Base-by-base conservation (phyloP, 2,797 vertebrate species). In the Lutjanus argentimaculatus region DNA sequence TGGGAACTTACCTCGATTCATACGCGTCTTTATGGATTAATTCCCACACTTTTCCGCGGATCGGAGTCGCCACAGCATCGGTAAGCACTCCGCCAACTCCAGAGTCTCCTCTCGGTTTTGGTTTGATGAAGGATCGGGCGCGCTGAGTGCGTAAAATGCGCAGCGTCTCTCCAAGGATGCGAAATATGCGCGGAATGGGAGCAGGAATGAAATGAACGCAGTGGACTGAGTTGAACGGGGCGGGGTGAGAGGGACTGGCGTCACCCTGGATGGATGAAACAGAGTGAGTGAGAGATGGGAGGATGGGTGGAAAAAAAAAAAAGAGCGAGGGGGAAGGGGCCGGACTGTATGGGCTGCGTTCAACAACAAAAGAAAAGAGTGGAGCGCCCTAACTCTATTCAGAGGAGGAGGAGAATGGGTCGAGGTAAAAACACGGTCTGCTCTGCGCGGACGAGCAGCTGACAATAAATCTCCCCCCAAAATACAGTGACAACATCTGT, bases 131-230 rank as follows among this genome's bases (percentile, higher is more conserved):
- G 71, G 80, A 68, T 85, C 77, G 73, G 88, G 79, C 78, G 86
- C 91, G 90, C 86, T 77, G 90, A 88, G 87, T 92, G 92, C 87
- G 94, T 94, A 91, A 94, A 94, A 87, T 91, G 86, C 89, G 91
- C 89, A 85, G 90, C 88, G 88, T 95, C 92, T 96, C 93, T 95
- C 92, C 95, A 97, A 97, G 96, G 97, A 98, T 98, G 97, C 93
- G 95, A 97, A 96, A 96, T 98, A 98, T 99, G 98, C 95, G 95
- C 96, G 97, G 98, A 99, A 99, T 99, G 98, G 91, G 96, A 96
- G 95, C 96, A 98, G 97, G 98, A 98, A 99, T 99, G 98, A 99
- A 96, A 97, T 97, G 97, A 99, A 98, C 98, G 97, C 97, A 57
- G 95, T 92, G 95, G 96, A 96, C 95, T 94, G 97, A 97, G 97